phyloP scores from a whole-genome alignment of 2,888 invertebrate genomes.

The Muschampia plurimacula region DNA sequence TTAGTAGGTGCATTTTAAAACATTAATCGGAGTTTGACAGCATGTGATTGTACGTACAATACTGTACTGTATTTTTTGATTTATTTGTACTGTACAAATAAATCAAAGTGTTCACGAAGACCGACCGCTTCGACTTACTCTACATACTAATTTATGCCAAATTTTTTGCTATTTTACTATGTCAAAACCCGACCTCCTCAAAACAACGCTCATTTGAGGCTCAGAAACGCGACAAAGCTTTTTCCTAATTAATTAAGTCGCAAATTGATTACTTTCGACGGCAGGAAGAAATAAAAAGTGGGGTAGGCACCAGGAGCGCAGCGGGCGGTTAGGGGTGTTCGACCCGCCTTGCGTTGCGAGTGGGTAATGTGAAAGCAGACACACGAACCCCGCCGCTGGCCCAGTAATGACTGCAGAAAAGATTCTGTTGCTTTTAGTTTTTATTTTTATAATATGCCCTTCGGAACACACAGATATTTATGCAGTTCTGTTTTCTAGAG shows the following conservation, averaged over 20 bases:
- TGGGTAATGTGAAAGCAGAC: conserved; percentile 86
- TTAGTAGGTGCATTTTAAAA: too few relatives aligned
- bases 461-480: neutral
- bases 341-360: conserved; percentile 74
- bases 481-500: too few relatives aligned
- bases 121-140: too few relatives aligned
- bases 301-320: conserved; percentile 77
- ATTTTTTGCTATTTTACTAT: neutral
- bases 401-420: conserved; percentile 67
- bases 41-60: too few relatives aligned
- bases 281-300: conserved; percentile 81
- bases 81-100: too few relatives aligned
- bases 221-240: conserved; percentile 58
- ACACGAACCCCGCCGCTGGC: conserved; percentile 84
- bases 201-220: conserved; percentile 43
- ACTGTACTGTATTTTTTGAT: too few relatives aligned
- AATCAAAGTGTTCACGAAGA: too few relatives aligned
- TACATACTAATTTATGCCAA: neutral
- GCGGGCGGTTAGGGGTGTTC: conserved; percentile 64
- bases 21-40: too few relatives aligned
- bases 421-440: conserved; percentile 7
- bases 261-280: conserved; percentile 85
- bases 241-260: conserved; percentile 85
- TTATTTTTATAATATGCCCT: neutral
- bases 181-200: neutral